Base-by-base conservation (phyloP, 2,113 vertebrate species). In the Corythaixoides concolor region DNA sequence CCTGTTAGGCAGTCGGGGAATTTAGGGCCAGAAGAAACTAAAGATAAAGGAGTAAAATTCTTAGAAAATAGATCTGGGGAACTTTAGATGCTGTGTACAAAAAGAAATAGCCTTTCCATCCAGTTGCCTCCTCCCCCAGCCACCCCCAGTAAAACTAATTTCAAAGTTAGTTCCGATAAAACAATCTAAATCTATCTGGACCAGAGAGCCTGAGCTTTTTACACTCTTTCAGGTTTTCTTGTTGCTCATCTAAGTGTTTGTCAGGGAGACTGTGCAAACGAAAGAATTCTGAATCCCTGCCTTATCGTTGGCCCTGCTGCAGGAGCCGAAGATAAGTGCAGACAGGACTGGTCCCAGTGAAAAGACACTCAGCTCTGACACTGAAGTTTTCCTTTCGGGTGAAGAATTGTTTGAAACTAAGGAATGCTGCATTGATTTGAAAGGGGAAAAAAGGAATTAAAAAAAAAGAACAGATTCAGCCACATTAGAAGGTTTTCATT, bases 281-380 rank as follows among this genome's bases (percentile, higher is more conserved):
- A 93, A 92, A 55, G 84, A 95, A 93, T 92, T 60, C 56, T 4
- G 60, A 92, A 56, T 39, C 58, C 33, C 58, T 59, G 45, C 15
- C 45, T 95, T 89, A 94, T 89, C 12, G 0, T 5, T 53, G 53
- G 39, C 67, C 41, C 43, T 82, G 45, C 73, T 69, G 90, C 69
- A 73, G 62, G 37, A 93, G 73, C n/a, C 77, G 69, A 70, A 95
- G 90, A 85, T 92, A 92, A 94, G 52, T 87, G 69, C 62, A 86
- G 28, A 11, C 12, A 14, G 60, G 72, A 86, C 63, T 50, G 28
- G 30, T 47, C 79, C 59, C 67, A 88, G 5, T 6, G 35, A 58
- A 64, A 88, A 79, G 74, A 37, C 23, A 49, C 64, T 56, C 28
- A 41, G 21, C 23, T 81, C 80, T 68, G 52, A 60, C 32, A 87